Percentiles rank a stretch among this genome's conserved stretches.
Evolutionary conservation across 2,113 vertebrate genomes (phyloP).

Genomic region (Saiga tatarica): DNA sequence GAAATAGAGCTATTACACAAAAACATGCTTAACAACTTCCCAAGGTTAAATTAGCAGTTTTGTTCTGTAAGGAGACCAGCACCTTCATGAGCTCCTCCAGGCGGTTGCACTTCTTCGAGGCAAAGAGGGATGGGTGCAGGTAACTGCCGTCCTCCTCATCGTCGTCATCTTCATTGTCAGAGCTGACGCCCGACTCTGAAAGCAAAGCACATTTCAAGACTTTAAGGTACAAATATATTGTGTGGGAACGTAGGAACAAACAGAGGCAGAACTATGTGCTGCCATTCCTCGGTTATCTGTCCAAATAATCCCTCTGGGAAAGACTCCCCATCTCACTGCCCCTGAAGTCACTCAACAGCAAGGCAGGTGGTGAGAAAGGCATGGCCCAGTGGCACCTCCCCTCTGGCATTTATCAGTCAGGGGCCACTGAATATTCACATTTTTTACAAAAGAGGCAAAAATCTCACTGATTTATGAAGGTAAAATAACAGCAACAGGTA

Average conservation of each 20-base stretch:
- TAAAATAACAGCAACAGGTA: background rate
- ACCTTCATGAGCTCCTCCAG: slow-evolving; percentile 97
- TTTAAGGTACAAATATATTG: too few relatives aligned
- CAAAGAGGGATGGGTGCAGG: slow-evolving; percentile 96
- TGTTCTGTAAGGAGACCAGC: background rate
- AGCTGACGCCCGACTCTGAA: slow-evolving; percentile 69
- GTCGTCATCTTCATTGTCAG: slow-evolving; percentile 81
- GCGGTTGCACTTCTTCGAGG: slow-evolving; percentile 90
- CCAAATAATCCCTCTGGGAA: background rate
- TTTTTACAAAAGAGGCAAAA: background rate
- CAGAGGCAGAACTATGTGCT: background rate
- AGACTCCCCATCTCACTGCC: fast-evolving
- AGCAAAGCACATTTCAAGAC: slow-evolving; percentile 29
- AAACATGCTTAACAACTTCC: background rate
- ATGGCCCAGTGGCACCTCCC: fast-evolving
- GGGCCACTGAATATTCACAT: fast-evolving
- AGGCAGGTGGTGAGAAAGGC: background rate
- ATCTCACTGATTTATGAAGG: background rate
- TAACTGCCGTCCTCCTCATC: slow-evolving; percentile 91
- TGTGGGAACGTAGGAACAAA: background rate
- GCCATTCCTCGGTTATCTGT: background rate
- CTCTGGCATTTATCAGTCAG: fast-evolving
- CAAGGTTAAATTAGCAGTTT: background rate
- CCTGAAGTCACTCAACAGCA: too few relatives aligned
- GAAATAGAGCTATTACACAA: background rate